A percentile compares a stretch with the other conserved stretches of the same genome.
phyloP scores from a whole-genome alignment of 2,888 invertebrate species.

The Phyllotreta striolata region DNA sequence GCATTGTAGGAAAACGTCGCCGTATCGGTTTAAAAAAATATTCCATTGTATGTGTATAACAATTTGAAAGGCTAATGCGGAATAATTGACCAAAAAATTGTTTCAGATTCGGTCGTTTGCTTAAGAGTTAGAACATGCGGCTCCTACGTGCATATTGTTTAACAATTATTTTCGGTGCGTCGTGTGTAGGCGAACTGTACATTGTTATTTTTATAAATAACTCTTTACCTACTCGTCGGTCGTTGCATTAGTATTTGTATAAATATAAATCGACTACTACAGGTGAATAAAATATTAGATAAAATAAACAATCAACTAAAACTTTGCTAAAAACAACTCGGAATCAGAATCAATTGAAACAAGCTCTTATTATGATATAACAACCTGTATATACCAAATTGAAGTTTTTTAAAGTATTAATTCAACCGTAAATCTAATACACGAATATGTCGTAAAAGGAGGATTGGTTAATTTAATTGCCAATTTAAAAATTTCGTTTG shows the following conservation, averaged over 20 bases:
- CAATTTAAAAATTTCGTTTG: conserved; percentile 18
- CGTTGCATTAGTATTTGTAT: not conserved
- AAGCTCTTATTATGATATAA: too few species aligned
- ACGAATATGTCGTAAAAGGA: too few species aligned
- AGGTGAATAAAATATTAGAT: too few species aligned
- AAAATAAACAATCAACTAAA: too few species aligned
- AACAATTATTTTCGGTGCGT: conserved; percentile 4
- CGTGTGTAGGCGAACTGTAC: conserved; percentile 5
- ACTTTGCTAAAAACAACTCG: too few species aligned
- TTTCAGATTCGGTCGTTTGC: conserved; percentile 8
- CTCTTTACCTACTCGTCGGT: conserved; percentile 1
- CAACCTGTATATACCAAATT: too few species aligned
- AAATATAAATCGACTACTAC: too few species aligned
- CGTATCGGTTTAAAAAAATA: not conserved
- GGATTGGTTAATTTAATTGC: conserved; percentile 6
- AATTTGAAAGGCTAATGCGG: conserved; percentile 14
- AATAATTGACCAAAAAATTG: conserved; percentile 12
- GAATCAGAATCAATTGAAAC: too few species aligned
- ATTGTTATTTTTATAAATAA: conserved; percentile 9
- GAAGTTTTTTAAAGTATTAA: not conserved
- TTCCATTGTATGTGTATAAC: conserved; percentile 5
- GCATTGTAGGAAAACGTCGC: too few species aligned
- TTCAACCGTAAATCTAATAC: not conserved
- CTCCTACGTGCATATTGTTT: conserved; percentile 10
- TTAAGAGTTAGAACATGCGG: conserved; percentile 5